Evolutionary conservation across 2,888 invertebrate species (phyloP), one percentile per base, ranked within the genome.

Genomic region (Hydrotaea cyrtoneurina): DNA sequence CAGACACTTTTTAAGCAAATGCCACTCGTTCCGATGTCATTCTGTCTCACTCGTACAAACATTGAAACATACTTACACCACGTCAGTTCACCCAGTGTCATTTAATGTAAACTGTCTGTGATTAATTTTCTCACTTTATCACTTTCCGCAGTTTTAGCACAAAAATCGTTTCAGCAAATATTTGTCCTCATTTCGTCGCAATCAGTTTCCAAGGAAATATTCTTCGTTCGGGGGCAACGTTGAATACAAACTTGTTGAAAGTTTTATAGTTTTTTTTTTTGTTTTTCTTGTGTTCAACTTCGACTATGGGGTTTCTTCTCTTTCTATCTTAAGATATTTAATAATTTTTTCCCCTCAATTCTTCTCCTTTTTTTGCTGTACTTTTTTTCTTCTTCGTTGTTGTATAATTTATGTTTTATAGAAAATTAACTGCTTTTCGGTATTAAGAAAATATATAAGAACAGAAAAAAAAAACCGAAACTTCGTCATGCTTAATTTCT

Each of bases 111-210:
- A 85, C 79, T 85, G 85, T 85, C 85, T 85, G 82, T 85, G 85
- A 85, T 85, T 82, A 85, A 85, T 82, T 85, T 85, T 82, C 85
- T 80, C 85, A 80, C 85, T 85, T 85, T 85, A 85, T 82, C 85
- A 85, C 85, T 85, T 85, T 82, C 69, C 36, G 79, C 69, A 80
- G 71, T 50, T 77, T 76, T 55, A 83, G 71, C 73, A 46, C 73
- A 43, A 75, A 77, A 75, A 71, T 72, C 21, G 69, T 46, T 77
- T 59, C 77, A 69, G 57, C 79, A 85, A 85, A 85, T 85, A 85
- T 85, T 85, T 85, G 85, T 73, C 36, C 79, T 82, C 69, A 69
- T 69, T 69, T 69, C 69, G 43, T 23, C 21, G 69, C 69, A 69
- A 69, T 69, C 69, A 69, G 69, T 69, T 69, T 69, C n/a, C 21